A percentile compares a stretch with the other conserved stretches of the same genome.
Conservation (phyloP, 2,797 vertebrate species). For the Phrynocephalus guinanensis region DNA sequence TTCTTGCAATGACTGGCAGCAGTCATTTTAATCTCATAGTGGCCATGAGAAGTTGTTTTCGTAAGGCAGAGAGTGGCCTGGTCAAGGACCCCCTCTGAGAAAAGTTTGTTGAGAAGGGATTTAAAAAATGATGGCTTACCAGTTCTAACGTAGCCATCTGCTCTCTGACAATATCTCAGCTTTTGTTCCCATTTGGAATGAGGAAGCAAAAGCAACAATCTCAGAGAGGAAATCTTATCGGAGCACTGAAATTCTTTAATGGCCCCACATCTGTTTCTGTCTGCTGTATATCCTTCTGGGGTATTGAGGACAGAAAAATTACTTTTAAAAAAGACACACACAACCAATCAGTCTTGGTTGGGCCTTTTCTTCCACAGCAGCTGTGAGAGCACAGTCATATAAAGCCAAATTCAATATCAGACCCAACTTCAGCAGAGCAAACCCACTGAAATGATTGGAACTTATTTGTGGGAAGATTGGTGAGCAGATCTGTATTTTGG, state of each 20-base stretch:
- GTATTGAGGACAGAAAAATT: no score
- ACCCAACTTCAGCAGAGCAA: background rate
- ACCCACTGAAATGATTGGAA: background rate
- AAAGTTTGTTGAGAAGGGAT: no score
- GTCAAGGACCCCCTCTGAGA: background rate
- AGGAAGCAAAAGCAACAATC: background rate
- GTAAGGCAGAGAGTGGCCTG: background rate
- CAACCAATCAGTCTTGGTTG: background rate
- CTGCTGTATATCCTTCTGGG: no score
- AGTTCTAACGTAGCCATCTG: background rate
- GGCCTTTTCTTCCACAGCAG: background rate
- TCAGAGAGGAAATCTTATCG: background rate
- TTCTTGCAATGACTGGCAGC: no score
- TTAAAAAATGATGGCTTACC: no score
- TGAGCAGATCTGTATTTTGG: no score
- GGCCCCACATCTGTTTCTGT: no score
- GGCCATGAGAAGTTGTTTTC: background rate
- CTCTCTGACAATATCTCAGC: background rate
- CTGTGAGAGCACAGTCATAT: background rate
- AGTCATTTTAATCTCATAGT: background rate
- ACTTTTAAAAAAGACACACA: no score
- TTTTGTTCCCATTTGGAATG: background rate
- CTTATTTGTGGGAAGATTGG: no score
- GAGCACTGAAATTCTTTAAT: background rate
- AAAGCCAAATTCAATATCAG: no score